Base-by-base conservation (phyloP, 2,797 vertebrate genomes). In the Australoheros facetus region DNA sequence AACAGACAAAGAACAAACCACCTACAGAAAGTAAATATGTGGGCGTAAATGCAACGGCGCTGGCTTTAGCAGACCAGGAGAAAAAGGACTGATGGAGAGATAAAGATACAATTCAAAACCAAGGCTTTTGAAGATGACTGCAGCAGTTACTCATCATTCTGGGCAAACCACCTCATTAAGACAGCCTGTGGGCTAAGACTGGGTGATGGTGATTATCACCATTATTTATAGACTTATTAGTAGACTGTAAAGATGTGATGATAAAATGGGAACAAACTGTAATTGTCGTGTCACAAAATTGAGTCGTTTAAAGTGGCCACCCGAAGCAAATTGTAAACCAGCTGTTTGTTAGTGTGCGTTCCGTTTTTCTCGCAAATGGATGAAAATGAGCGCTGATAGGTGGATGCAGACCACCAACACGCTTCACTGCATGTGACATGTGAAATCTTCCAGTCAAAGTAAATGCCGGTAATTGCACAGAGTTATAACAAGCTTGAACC, bases 1-100 rank as follows among this genome's bases (percentile, higher is more conserved):
- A 87, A 75, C 59, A 86, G 80, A 87, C 75, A 82, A 84, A 89
- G 82, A 90, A 88, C 84, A 87, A 74, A 77, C 82, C 78, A 78
- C 85, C 90, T 85, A 85, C 87, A 73, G 73, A 66, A 80, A 57
- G 53, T 69, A 71, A 66, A 81, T 56, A 64, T 23, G 89, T 88
- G 86, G 87, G 89, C n/a, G 83, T 83, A 75, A 88, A 83, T 75
- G 72, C 64, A 80, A 73, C 34, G 48, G 48, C 66, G 26, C 9
- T 42, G 59, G 57, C 69, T 79, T 45, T 12, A 70, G 51, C 66
- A 78, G 55, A 71, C 39, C 78, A 48, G 60, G 58, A 77, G 69
- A 75, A 58, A 71, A 69, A 69, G 30, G 26, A 58, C 10, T 34
- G 77, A 62, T 56, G 55, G 74, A 80, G 6, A 17, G 72, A 78